These are phyloP conservation scores for Triplophysa bombifrons DNA, from an alignment of 2,797 vertebrate genomes.

Conservation along the genomic window DNA sequence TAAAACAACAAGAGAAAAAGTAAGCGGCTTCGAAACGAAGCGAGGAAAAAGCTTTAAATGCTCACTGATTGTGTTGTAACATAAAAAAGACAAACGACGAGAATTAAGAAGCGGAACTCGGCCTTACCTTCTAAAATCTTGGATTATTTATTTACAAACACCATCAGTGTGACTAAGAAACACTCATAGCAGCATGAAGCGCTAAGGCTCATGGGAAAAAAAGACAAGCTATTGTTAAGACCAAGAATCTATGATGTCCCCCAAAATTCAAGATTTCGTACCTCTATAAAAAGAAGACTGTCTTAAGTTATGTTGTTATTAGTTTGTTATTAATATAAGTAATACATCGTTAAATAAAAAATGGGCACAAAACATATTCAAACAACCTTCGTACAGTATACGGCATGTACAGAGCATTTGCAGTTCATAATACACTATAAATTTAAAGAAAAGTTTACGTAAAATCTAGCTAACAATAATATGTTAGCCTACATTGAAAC, in stretches of 20 bases:
- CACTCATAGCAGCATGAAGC: conserved; percentile 38
- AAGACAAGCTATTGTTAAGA: conserved; percentile 25
- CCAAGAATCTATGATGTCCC: background rate
- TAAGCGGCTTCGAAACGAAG: background rate
- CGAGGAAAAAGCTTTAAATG: background rate
- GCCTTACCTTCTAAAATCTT: conserved; percentile 35
- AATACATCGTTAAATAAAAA: background rate
- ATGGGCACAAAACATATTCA: background rate
- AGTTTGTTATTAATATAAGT: background rate
- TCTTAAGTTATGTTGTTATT: too few species aligned
- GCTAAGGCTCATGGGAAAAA: conserved; percentile 51
- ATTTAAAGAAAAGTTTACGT: background rate
- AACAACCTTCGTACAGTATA: background rate
- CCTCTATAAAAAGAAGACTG: background rate
- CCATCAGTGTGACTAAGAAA: conserved; percentile 31
- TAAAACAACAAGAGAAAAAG: conserved; percentile 15
- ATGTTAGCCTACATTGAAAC: too few species aligned
- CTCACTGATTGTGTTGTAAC: background rate
- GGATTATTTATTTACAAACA: conserved; percentile 38
- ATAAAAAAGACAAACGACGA: background rate
- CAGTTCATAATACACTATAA: background rate
- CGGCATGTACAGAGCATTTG: background rate
- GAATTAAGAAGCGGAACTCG: background rate
- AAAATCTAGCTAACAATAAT: background rate
- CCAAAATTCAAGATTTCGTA: background rate